Conservation (phyloP, 2,797 vertebrate genomes). For the Anomalospiza imberbis region DNA sequence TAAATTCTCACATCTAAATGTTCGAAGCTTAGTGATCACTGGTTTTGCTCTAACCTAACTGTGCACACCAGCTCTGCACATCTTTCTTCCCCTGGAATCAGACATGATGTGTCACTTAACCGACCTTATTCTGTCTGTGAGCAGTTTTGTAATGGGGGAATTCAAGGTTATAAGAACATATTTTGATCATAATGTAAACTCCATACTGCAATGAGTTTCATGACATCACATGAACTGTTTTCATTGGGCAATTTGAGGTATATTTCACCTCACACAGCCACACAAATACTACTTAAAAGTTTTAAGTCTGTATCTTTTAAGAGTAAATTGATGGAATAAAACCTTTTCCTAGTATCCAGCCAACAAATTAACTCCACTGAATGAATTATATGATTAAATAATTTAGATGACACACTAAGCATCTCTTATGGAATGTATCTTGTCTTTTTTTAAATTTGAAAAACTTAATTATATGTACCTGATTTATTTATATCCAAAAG, state of each 20-base stretch:
- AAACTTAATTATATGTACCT: neutral
- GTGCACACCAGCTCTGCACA: neutral
- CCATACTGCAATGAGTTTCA: neutral
- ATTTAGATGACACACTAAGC: neutral
- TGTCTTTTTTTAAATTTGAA: neutral
- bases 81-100: neutral
- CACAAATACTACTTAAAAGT: neutral
- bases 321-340: neutral
- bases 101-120: neutral
- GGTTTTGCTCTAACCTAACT: neutral
- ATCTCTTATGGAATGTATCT: neutral
- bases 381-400: neutral
- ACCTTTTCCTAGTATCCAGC: neutral
- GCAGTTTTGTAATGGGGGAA: neutral
- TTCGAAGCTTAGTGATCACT: neutral
- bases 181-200: neutral
- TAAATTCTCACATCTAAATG: neutral
- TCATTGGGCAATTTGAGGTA: neutral
- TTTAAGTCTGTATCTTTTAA: neutral
- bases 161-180: neutral
- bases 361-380: neutral
- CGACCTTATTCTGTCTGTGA: conserved; percentile 10
- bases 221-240: neutral
- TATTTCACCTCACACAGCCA: neutral
- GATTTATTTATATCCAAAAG: neutral